phyloP scores from a whole-genome alignment of 2,797 vertebrate genomes.

The Schizothorax lantsangensis region DNA sequence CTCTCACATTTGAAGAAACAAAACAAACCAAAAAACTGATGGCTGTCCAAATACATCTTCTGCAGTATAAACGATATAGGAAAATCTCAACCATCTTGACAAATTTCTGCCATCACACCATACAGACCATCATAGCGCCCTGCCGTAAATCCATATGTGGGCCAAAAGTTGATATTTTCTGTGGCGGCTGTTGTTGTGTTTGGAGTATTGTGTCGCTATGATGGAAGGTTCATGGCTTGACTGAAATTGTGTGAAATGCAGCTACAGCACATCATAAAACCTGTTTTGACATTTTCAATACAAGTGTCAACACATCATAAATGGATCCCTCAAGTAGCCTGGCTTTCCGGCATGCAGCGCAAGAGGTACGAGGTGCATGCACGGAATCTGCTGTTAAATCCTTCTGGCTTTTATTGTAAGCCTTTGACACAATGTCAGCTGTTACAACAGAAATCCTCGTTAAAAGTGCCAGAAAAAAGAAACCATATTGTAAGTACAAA shows the following conservation, averaged over 20 bases:
- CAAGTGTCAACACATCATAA: conserved; percentile 59
- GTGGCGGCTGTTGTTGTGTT: background rate
- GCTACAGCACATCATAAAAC: conserved; percentile 50
- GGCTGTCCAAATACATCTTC: background rate
- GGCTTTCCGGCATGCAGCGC: conserved; percentile 32
- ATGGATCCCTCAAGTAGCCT: conserved; percentile 56
- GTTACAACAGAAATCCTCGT: conserved; percentile 44
- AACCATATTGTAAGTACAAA: background rate
- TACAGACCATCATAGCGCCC: background rate
- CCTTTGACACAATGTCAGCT: conserved; percentile 57
- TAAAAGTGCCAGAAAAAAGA: conserved; percentile 45
- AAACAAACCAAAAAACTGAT: background rate
- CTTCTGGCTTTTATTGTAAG: conserved; percentile 52
- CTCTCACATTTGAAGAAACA: background rate
- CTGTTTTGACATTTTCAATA: conserved; percentile 54
- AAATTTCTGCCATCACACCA: conserved; percentile 1
- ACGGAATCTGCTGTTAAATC: conserved; percentile 48
- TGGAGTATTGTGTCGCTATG: conserved; percentile 36
- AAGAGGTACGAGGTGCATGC: conserved; percentile 47
- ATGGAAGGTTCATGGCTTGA: conserved; percentile 31
- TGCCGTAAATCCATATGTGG: background rate
- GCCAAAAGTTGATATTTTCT: background rate
- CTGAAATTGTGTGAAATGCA: conserved; percentile 35
- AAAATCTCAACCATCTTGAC: background rate
- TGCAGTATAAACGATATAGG: background rate